These are phyloP conservation scores for Camelus dromedarius DNA, from an alignment of 2,113 vertebrate genomes.

Conservation along the genomic window DNA sequence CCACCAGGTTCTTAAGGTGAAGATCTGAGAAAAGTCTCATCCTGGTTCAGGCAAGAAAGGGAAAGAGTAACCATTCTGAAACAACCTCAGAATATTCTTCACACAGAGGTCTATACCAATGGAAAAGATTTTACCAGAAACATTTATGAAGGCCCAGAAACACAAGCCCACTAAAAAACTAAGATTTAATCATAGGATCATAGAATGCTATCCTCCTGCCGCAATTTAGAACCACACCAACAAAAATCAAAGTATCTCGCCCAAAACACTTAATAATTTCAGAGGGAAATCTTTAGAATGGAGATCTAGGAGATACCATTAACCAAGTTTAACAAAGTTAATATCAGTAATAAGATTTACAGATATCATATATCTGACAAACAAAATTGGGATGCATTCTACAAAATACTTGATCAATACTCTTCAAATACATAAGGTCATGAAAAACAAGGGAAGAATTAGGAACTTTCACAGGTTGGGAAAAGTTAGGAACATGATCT, in stretches of 20 bases:
- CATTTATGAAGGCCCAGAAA: neutral
- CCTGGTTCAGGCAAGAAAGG: neutral
- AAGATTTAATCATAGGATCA: neutral
- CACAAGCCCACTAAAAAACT: neutral
- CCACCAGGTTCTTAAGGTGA: neutral
- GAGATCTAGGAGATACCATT: neutral
- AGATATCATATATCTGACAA: neutral
- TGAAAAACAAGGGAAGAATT: too few relatives aligned
- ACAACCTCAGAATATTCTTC: neutral
- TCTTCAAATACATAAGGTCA: neutral
- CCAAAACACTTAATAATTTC: neutral
- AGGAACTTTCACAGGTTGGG: neutral
- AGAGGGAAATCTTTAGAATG: neutral
- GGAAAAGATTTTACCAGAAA: neutral
- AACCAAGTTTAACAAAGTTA: neutral
- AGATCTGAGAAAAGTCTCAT: neutral
- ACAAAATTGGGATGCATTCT: neutral
- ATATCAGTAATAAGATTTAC: neutral
- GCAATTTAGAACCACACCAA: neutral
- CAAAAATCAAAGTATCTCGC: neutral
- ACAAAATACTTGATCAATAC: neutral
- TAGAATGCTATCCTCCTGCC: neutral
- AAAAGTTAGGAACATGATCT: neutral
- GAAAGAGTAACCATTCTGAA: neutral
- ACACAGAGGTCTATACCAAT: neutral